A percentile compares a stretch with the other conserved stretches of the same genome.
phyloP scores from a whole-genome alignment of 2,113 vertebrate species.

The Aptenodytes forsteri region DNA sequence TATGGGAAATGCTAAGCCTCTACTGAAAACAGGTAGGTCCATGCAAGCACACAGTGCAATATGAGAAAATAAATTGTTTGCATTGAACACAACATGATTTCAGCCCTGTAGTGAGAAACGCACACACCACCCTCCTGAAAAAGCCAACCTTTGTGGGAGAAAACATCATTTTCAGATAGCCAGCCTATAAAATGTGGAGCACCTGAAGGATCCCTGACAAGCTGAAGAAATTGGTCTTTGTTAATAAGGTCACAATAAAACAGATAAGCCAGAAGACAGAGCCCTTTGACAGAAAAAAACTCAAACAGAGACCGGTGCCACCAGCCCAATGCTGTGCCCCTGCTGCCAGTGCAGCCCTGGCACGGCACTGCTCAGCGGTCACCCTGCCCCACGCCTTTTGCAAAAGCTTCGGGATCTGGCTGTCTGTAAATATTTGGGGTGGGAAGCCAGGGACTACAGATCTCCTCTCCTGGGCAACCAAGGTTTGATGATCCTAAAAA shows the following conservation, averaged over 20 bases:
- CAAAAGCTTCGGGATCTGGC: not conserved
- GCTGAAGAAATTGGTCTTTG: not conserved
- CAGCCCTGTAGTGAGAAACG: not conserved
- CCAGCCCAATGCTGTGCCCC: not conserved
- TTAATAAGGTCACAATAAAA: not conserved
- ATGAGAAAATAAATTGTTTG: not conserved
- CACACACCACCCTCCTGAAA: accelerated
- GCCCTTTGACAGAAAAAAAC: not conserved
- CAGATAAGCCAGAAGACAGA: not conserved
- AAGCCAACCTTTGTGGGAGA: not conserved
- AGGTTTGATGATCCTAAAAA: not conserved
- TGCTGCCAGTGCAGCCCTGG: not conserved
- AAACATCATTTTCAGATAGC: not conserved
- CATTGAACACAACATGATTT: not conserved
- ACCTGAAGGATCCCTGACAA: not conserved
- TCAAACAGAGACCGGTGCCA: not conserved
- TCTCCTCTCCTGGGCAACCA: slow-evolving; percentile 33
- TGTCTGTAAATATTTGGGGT: slow-evolving; percentile 22
- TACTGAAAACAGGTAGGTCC: not conserved
- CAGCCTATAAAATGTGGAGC: not conserved
- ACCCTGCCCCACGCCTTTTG: not conserved
- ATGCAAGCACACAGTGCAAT: not conserved
- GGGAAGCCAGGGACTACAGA: slow-evolving; percentile 12
- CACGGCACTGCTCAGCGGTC: accelerated
- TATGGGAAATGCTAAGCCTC: not conserved